Base-by-base conservation (phyloP, 2,113 vertebrate species). In the Clarias batrachus region DNA sequence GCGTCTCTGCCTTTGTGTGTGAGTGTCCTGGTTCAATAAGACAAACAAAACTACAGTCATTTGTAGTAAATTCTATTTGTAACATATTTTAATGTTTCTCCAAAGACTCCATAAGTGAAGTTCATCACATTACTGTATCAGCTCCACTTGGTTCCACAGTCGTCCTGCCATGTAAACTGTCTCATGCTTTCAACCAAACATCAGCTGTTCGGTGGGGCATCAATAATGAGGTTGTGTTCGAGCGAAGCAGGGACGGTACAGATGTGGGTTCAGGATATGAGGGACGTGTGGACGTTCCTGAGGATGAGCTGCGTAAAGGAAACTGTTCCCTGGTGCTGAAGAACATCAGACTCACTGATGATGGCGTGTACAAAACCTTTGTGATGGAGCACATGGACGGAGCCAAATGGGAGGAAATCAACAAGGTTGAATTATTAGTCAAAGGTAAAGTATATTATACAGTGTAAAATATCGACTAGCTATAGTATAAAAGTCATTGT, bases 241-340 rank as follows among this genome's bases (percentile, higher is more conserved):
- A 77, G 23, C 10, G 48, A 77, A 77, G 23, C 7, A 21, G 8
- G 41, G 8, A 41, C 0, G 10, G 17, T 21, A 19, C 2, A 2
- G 0, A 0, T 41, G 0, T 9, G 19, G 37, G 21, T 66, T 1
- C 23, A 8, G 80, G 21, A n/a, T 82, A 65, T 66, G 21, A 63
- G 12, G 37, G 16, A 9, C 80, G 59, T 82, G 60, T 65, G 80
- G 80, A 82, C 14, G 12, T 82, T 65, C 80, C 80, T 48, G 23
- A 16, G 23, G 60, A 66, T 1, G 12, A 30, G 11, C 60, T 82
- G 33, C 80, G 0, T 12, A 62, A 63, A 14, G 30, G 57, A 33
- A 41, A 63, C 79, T 81, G 79, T 17, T 81, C 79, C 57, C 48
- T 81, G 79, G 59, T 62, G 16, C 25, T 81, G 33, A 81, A 62